Evolutionary conservation across 1,140 invertebrate genomes (phyloP).

Genomic region (Physella acuta): DNA sequence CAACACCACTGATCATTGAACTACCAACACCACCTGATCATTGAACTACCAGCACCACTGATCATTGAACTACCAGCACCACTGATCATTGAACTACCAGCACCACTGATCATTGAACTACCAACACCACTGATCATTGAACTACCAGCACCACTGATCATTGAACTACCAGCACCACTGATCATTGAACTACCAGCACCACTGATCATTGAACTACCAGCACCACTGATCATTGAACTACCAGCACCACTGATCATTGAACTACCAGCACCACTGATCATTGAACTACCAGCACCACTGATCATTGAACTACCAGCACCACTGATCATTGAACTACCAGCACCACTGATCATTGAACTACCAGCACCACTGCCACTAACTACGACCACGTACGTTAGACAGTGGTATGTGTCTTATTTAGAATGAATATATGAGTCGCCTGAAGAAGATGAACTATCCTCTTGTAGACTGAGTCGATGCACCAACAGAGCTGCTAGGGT

Average conservation of each 20-base stretch:
- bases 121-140: neutral
- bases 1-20: neutral
- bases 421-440: no score
- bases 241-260: neutral
- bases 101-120: neutral
- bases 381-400: no score
- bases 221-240: neutral
- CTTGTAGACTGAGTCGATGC: no score
- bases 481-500: no score
- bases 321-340: neutral
- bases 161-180: neutral
- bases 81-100: neutral
- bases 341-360: neutral
- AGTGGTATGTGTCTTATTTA: no score
- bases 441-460: no score
- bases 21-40: neutral
- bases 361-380: slow-evolving; percentile 3
- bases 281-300: neutral
- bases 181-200: neutral
- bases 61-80: neutral
- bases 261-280: neutral
- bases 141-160: neutral
- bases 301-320: neutral
- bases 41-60: no score
- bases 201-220: neutral